Percentiles rank a stretch among this genome's conserved stretches.
These are phyloP conservation scores for Forbesichthys agassizii DNA, from an alignment of 2,113 vertebrate species.

Conservation along the genomic window DNA sequence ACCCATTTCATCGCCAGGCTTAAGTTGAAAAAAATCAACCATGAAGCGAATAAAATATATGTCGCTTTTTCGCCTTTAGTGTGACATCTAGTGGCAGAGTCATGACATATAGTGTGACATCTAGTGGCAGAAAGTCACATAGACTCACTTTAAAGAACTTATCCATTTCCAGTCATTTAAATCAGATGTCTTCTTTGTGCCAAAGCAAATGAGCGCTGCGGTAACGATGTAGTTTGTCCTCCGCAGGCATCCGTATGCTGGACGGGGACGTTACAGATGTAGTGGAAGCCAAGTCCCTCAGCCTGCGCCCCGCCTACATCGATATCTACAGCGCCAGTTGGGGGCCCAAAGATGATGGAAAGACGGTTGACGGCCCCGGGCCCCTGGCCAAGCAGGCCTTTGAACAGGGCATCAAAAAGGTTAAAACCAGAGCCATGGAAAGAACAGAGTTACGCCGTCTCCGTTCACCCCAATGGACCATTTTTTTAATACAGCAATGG, in stretches of 20 bases:
- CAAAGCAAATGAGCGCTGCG: not conserved
- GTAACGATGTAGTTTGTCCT: conserved; percentile 26
- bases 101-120: no score
- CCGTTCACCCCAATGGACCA: no score
- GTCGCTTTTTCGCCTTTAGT: no score
- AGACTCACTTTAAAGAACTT: no score
- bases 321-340: conserved; percentile 96
- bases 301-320: conserved; percentile 90
- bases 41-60: no score
- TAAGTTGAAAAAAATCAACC: no score
- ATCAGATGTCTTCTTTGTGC: no score
- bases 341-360: conserved; percentile 95
- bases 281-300: conserved; percentile 91
- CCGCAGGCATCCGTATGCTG: conserved; percentile 91
- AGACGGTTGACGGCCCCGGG: conserved; percentile 92
- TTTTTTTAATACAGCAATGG: no score
- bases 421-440: conserved; percentile 42
- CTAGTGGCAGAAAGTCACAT: no score
- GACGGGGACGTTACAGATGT: conserved; percentile 94
- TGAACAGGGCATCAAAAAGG: conserved; percentile 91
- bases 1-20: no score
- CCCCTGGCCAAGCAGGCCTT: conserved; percentile 88
- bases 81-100: no score
- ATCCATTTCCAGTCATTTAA: no score
- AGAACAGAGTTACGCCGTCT: not conserved